These are phyloP conservation scores for Syrphus vitripennis DNA, from an alignment of 2,888 invertebrate species.

Conservation along the genomic window DNA sequence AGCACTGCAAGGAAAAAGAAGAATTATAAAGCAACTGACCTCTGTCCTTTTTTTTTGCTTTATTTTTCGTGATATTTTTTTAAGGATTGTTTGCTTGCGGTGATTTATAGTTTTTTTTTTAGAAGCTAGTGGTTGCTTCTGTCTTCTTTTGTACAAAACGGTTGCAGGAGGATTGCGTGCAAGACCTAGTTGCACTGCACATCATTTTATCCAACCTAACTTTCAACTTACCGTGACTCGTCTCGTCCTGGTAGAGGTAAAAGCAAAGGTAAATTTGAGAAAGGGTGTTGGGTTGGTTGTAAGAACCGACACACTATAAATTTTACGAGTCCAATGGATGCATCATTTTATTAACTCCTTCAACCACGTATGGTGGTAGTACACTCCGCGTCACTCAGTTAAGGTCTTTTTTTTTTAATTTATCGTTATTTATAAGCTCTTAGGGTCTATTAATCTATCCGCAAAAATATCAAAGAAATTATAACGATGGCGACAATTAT, in stretches of 20 bases:
- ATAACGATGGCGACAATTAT: no score
- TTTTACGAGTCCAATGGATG: constrained; percentile 57
- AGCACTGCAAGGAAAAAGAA: constrained; percentile 32
- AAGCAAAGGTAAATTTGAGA: constrained; percentile 17
- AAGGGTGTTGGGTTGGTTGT: neutral
- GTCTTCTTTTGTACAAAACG: constrained; percentile 55
- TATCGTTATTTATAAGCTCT: no score
- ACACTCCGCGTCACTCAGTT: neutral
- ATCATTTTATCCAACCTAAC: constrained; percentile 51
- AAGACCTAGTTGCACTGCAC: constrained; percentile 45
- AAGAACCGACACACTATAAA: constrained; percentile 36
- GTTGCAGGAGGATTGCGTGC: constrained; percentile 60
- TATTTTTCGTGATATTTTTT: neutral
- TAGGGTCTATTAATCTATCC: no score
- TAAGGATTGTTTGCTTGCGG: constrained; percentile 18
- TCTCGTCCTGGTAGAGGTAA: neutral
- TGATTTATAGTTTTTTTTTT: constrained; percentile 46
- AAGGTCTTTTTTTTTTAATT: neutral
- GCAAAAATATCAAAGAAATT: no score
- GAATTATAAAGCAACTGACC: constrained; percentile 49
- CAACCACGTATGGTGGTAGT: neutral
- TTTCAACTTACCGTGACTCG: neutral
- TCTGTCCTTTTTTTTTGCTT: constrained; percentile 38
- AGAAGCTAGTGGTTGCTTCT: constrained; percentile 24
- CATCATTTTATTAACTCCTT: constrained; percentile 53